These are phyloP conservation scores for Atrina japonica DNA, from an alignment of 2,888 invertebrate species.

Conservation along the genomic window DNA sequence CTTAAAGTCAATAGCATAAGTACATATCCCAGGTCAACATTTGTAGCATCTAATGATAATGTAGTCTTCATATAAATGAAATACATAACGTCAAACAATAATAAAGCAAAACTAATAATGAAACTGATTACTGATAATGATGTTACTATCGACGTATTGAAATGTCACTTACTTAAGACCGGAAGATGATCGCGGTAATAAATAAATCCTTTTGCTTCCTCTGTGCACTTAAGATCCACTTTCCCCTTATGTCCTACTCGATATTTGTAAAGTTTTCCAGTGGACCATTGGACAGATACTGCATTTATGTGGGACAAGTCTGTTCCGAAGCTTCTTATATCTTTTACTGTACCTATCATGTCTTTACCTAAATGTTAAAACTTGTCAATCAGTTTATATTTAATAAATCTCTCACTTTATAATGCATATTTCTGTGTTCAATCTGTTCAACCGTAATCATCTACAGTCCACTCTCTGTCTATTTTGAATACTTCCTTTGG, in stretches of 20 bases:
- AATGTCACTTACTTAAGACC: constrained; percentile 51
- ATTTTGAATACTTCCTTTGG: too few relatives aligned
- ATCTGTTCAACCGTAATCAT: too few relatives aligned
- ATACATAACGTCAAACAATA: too few relatives aligned
- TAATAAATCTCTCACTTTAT: constrained; percentile 12
- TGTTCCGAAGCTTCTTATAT: constrained; percentile 12
- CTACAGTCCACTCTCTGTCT: too few relatives aligned
- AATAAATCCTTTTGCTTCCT: constrained; percentile 44
- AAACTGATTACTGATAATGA: too few relatives aligned
- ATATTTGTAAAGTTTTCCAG: constrained; percentile 47
- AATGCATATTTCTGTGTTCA: neutral
- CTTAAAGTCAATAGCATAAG: too few relatives aligned
- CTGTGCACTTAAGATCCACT: constrained; percentile 52
- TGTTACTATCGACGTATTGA: too few relatives aligned
- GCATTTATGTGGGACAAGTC: constrained; percentile 18
- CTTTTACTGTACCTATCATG: constrained; percentile 1
- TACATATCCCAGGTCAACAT: too few relatives aligned
- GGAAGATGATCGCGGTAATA: constrained; percentile 56
- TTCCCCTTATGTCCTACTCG: constrained; percentile 51
- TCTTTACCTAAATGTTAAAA: neutral
- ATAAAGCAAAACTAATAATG: too few relatives aligned
- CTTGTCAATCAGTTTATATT: too few relatives aligned
- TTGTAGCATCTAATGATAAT: too few relatives aligned
- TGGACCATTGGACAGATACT: constrained; percentile 49
- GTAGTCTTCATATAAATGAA: too few relatives aligned